Evolutionary conservation across 2,797 vertebrate genomes (phyloP).

Genomic region (Anolis apletophallus): DNA sequence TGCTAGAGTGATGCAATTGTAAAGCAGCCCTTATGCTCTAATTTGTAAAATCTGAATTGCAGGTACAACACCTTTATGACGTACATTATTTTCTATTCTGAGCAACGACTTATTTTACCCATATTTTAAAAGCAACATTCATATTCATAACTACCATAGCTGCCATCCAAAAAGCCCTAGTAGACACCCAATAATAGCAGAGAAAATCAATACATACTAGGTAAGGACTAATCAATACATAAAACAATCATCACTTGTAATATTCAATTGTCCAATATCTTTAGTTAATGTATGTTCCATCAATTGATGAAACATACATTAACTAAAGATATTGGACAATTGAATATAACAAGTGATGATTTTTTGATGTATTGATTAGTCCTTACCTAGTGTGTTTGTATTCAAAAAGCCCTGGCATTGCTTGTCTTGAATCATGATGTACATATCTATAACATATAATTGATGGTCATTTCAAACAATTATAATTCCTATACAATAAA

Average conservation of each 20-base stretch:
- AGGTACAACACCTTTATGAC: background rate
- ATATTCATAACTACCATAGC: background rate
- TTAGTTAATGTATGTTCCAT: no score
- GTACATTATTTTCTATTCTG: background rate
- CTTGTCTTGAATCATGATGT: background rate
- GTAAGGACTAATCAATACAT: no score
- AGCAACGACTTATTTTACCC: background rate
- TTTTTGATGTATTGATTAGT: no score
- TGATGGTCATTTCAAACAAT: background rate
- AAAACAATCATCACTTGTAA: no score
- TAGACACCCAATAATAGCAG: no score
- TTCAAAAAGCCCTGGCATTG: background rate
- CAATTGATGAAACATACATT: no score
- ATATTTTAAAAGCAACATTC: background rate
- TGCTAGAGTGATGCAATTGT: background rate
- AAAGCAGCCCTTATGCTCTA: background rate
- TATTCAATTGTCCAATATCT: no score
- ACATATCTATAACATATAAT: background rate
- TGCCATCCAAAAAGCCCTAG: background rate
- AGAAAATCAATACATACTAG: no score
- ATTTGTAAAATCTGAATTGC: background rate
- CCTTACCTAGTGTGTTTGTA: no score
- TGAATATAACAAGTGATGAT: no score
- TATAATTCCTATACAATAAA: background rate
- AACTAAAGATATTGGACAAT: no score